Evolutionary conservation across 2,113 vertebrate species (phyloP), one percentile per base, ranked within the genome.

Genomic region (Trogon melanurus): DNA sequence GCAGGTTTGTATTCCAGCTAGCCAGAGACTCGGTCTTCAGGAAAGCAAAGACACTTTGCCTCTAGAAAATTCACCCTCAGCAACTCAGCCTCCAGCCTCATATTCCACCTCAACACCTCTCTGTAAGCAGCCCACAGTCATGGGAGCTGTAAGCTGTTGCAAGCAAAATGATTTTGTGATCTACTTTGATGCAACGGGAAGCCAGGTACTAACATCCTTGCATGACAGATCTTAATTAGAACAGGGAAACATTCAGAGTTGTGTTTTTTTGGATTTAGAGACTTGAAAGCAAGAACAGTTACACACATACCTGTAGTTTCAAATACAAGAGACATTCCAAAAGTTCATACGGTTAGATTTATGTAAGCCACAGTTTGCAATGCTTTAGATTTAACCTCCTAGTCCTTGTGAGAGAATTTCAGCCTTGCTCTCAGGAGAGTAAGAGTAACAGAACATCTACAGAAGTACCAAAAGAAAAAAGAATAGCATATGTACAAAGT

Each of bases 311-410:
- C 72, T 75, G 62, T 29, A 79, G 50, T 75, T 90, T 86, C 85
- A 95, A 91, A 85, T 88, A 41, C 19, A 32, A 66, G 60, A 89
- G 61, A 47, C 73, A 65, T 95, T 96, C 88, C 79, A 84, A 75
- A 84, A 90, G 76, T 78, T 30, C 76, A 76, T 79, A 87, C 92
- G 93, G 83, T 93, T 86, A 85, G 83, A 87, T 95, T 97, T 93
- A 95, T 87, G 47, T 75, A 89, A 92, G 83, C 73, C n/a, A 13
- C 57, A 84, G 91, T 91, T 91, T 75, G 76, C 54, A 85, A 84
- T 87, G 80, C 65, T 89, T 96, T 96, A 93, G 76, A 90, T 95
- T 96, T 94, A 94, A 88, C 83, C 79, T 95, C 53, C 60, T 71
- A 61, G 83, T 93, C 76, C 86, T 93, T 87, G 58, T 89, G 92